Conservation (phyloP, 2,113 vertebrate genomes). For the Thalassarche chlororhynchos region DNA sequence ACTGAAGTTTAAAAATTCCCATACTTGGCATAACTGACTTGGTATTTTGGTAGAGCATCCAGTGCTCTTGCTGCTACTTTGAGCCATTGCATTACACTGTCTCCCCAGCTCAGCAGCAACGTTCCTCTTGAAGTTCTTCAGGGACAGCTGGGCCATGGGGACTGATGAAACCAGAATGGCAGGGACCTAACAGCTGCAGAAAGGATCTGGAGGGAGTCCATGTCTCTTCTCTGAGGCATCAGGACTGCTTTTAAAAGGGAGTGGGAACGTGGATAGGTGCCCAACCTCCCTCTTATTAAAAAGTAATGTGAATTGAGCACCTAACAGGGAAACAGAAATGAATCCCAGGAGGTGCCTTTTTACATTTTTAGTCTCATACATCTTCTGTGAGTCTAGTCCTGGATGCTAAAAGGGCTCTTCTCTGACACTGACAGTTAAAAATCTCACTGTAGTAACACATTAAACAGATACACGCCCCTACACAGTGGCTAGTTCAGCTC, state of each 20-base stretch:
- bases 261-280: not conserved
- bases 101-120: not conserved
- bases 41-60: not conserved
- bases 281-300: not conserved
- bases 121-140: not conserved
- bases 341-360: not conserved
- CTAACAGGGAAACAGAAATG: not conserved
- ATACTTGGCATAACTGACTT: not conserved
- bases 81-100: not conserved
- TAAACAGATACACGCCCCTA: not conserved
- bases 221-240: not conserved
- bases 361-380: not conserved
- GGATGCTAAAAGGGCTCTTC: not conserved
- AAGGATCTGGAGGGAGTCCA: not conserved
- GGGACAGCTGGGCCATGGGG: not conserved
- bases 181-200: not conserved
- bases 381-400: not conserved
- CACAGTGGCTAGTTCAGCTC: not conserved
- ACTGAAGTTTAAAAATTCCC: not conserved
- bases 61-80: not conserved
- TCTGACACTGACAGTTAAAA: not conserved
- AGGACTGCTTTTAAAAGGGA: not conserved
- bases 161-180: not conserved
- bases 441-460: not conserved
- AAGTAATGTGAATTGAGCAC: not conserved